Percentiles rank a stretch among this genome's conserved stretches.
Evolutionary conservation across 2,888 invertebrate genomes (phyloP).

Genomic region (Cybosia mesomella): DNA sequence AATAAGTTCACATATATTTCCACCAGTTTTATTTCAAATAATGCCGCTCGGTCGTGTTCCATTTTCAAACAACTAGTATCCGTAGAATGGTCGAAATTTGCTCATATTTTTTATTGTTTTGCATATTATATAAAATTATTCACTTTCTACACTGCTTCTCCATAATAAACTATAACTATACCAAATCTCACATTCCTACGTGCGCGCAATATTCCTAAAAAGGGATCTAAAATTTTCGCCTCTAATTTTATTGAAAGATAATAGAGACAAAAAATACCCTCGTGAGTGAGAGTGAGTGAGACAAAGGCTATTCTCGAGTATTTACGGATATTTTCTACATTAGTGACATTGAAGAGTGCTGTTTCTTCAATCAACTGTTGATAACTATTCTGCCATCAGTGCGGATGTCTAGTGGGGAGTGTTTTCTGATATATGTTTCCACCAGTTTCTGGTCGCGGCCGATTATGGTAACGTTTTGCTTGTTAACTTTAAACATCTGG

Average conservation of each 20-base stretch:
- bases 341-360: background rate
- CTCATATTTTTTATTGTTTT: no score
- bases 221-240: no score
- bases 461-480: slow-evolving; percentile 78
- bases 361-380: slow-evolving; percentile 48
- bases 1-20: no score
- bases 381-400: slow-evolving; percentile 84
- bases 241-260: no score
- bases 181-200: no score
- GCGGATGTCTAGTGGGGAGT: slow-evolving; percentile 85
- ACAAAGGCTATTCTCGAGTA: background rate
- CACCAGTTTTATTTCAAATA: background rate
- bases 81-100: no score
- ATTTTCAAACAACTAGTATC: background rate
- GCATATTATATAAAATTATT: no score
- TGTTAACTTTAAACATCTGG: slow-evolving; percentile 81
- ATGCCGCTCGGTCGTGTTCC: background rate
- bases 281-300: background rate
- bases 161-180: no score
- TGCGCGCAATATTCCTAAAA: no score
- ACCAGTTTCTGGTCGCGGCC: slow-evolving; percentile 84
- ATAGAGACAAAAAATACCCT: background rate
- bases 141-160: no score
- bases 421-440: slow-evolving; percentile 78
- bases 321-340: background rate